These are phyloP conservation scores for Peromyscus aztecus DNA, from an alignment of 2,797 vertebrate species.

Conservation along the genomic window DNA sequence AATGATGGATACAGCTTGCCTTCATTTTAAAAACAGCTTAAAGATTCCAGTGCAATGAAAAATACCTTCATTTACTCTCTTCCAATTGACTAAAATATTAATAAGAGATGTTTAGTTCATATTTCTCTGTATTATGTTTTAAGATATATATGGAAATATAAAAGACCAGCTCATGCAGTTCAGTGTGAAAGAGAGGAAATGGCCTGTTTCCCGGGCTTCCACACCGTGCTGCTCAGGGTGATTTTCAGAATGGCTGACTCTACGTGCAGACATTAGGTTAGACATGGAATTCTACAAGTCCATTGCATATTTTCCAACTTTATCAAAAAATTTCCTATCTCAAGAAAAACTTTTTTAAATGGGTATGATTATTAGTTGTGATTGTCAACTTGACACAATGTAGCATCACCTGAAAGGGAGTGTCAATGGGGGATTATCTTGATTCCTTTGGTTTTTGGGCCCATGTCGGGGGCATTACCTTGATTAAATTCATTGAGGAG, in stretches of 20 bases:
- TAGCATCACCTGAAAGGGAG: no score
- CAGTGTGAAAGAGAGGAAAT: not conserved
- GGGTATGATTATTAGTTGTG: not conserved
- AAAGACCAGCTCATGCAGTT: not conserved
- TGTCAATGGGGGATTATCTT: not conserved
- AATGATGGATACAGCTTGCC: not conserved
- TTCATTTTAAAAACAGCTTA: conserved; percentile 18
- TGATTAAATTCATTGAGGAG: not conserved
- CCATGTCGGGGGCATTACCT: not conserved
- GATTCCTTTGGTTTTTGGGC: not conserved
- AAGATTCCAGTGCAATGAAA: not conserved
- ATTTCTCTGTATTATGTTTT: conserved; percentile 16
- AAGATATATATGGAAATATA: not conserved
- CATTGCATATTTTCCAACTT: not conserved
- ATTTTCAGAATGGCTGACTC: not conserved
- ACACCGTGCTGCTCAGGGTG: not conserved
- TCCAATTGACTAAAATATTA: conserved; percentile 32
- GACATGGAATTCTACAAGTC: not conserved
- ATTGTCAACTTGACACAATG: not conserved
- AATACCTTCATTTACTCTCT: conserved; percentile 23
- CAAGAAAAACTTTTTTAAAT: not conserved
- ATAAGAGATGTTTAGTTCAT: not conserved
- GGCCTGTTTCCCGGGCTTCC: not conserved
- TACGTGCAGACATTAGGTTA: not conserved
- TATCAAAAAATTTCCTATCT: not conserved